Conservation (phyloP, 2,888 invertebrate genomes). For the Phorcus lineatus region DNA sequence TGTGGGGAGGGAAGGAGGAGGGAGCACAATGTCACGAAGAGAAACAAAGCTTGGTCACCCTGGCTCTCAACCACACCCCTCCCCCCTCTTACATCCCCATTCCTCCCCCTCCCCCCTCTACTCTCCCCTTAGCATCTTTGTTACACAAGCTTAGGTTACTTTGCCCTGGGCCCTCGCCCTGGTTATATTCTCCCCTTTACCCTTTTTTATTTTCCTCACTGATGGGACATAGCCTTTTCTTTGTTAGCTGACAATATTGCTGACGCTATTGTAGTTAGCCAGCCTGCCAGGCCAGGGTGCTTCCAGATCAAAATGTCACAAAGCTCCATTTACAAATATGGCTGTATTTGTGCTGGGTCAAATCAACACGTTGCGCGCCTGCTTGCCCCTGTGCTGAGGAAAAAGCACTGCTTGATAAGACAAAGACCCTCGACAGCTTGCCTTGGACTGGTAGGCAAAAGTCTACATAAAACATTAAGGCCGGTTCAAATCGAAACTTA, state of each 20-base stretch:
- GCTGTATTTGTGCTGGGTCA: not conserved
- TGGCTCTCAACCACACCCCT: not conserved
- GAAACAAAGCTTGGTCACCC: slow-evolving; percentile 1
- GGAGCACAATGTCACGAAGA: not conserved
- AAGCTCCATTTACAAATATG: slow-evolving; percentile 5
- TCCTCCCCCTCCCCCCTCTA: not conserved
- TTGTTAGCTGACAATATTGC: not conserved
- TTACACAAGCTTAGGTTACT: not conserved
- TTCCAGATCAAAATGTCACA: slow-evolving; percentile 10
- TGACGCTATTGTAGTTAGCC: not conserved
- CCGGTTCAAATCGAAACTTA: too few species aligned
- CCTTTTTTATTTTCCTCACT: not conserved
- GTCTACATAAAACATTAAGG: too few species aligned
- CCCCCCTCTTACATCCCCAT: not conserved
- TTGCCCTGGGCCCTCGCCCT: not conserved
- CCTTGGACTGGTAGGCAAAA: too few species aligned
- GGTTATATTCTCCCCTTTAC: not conserved
- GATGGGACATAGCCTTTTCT: not conserved
- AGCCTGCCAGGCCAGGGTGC: not conserved
- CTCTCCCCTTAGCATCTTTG: not conserved
- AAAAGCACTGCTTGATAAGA: too few species aligned
- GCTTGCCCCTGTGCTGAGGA: too few species aligned
- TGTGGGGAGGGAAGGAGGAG: not conserved
- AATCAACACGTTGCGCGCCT: not conserved
- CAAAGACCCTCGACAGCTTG: too few species aligned